These are phyloP conservation scores for Hylaeus anthracinus DNA, from an alignment of 1,140 invertebrate genomes.

Conservation along the genomic window DNA sequence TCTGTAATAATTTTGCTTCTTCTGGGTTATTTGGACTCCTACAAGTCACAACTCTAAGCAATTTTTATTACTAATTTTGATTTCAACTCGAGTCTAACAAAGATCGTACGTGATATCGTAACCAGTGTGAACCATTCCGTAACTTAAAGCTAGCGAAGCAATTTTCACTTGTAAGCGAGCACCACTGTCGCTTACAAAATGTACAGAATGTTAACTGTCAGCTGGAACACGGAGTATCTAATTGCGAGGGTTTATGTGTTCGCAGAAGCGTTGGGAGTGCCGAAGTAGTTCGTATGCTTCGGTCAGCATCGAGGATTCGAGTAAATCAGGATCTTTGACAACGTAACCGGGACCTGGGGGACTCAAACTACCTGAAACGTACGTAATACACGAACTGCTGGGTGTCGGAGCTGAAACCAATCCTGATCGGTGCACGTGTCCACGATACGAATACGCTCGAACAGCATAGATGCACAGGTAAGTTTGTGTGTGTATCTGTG, in stretches of 20 bases:
- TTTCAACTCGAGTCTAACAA: too few relatives aligned
- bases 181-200: too few relatives aligned
- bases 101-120: too few relatives aligned
- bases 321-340: conserved; percentile 25
- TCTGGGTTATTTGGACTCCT: too few relatives aligned
- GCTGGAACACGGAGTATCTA: not conserved
- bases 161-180: too few relatives aligned
- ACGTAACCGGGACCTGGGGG: not conserved
- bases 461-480: conserved; percentile 33
- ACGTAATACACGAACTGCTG: conserved; percentile 1
- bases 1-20: too few relatives aligned
- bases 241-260: not conserved
- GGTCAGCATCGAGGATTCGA: not conserved
- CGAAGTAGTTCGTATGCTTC: not conserved
- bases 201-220: too few relatives aligned
- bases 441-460: conserved; percentile 8
- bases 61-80: too few relatives aligned
- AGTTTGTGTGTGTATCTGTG: not conserved
- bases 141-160: too few relatives aligned
- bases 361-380: not conserved
- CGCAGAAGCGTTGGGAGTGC: not conserved
- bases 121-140: too few relatives aligned
- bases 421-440: conserved; percentile 36
- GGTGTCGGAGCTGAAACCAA: conserved; percentile 1
- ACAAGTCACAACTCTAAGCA: too few relatives aligned